Conservation (phyloP, 2,888 invertebrate genomes). For the Melieria omissa region DNA sequence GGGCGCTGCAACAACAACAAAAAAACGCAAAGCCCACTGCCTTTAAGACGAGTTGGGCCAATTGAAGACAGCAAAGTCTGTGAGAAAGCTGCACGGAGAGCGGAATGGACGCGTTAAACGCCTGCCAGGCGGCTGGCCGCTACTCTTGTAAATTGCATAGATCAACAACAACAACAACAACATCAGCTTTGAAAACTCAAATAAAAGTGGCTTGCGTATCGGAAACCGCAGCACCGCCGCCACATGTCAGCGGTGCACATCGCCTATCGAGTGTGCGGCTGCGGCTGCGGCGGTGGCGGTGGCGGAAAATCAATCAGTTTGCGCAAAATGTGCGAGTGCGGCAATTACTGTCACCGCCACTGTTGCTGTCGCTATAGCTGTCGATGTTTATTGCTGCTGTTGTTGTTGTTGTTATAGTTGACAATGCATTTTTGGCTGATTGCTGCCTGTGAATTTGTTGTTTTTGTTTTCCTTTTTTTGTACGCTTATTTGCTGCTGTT, state of each 20-base stretch:
- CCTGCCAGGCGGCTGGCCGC: no score
- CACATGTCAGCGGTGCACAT: neutral
- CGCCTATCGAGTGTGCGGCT: no score
- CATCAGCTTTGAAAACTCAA: constrained; percentile 28
- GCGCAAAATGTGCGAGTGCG: constrained; percentile 32
- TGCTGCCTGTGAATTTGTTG: constrained; percentile 7
- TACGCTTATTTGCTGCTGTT: constrained; percentile 34
- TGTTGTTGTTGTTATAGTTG: constrained; percentile 27
- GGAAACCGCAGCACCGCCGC: neutral
- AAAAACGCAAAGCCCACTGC: neutral
- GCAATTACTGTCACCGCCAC: constrained; percentile 27
- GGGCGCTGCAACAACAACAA: constrained; percentile 5
- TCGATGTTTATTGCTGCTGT: constrained; percentile 39
- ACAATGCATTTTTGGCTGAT: constrained; percentile 35
- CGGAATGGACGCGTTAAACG: no score
- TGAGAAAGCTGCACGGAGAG: no score
- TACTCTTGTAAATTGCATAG: neutral
- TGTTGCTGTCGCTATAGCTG: neutral
- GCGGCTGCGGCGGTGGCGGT: no score
- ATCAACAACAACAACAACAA: constrained; percentile 30
- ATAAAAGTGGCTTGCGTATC: constrained; percentile 14
- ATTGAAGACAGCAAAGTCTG: no score
- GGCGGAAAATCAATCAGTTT: constrained; percentile 36
- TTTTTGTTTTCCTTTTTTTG: constrained; percentile 7
- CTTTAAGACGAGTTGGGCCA: no score